Percentiles rank a stretch among this genome's conserved stretches.
Conservation (phyloP, 2,797 vertebrate species). For the Pangasius sanitwongsei region DNA sequence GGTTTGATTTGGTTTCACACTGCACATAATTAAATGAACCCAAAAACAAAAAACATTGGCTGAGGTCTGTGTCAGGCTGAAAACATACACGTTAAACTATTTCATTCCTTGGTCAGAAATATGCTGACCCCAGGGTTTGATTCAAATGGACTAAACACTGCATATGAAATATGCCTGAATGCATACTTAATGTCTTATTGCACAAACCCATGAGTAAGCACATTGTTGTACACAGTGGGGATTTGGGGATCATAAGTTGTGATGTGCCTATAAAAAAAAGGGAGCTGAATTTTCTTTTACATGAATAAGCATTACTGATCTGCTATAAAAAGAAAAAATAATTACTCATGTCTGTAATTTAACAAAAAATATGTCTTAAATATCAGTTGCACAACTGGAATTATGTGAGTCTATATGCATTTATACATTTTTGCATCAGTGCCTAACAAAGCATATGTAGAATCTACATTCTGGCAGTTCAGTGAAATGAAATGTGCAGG, state of each 20-base stretch:
- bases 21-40: neutral
- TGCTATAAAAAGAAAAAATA: neutral
- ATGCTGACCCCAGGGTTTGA: neutral
- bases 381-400: neutral
- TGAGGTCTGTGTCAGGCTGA: neutral
- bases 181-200: neutral
- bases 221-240: neutral
- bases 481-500: neutral
- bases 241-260: neutral
- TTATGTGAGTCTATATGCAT: neutral
- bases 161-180: neutral
- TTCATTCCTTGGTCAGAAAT: neutral
- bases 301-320: neutral
- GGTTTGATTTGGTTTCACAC: neutral
- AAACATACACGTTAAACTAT: neutral
- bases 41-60: neutral
- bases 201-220: neutral
- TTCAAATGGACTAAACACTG: neutral
- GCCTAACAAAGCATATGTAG: neutral
- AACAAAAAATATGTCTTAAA: neutral
- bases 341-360: neutral
- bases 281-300: neutral
- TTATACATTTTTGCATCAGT: neutral
- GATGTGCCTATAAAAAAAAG: neutral
- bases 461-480: neutral